Conservation (phyloP, 2,888 invertebrate genomes). For the Malachius bipustulatus region DNA sequence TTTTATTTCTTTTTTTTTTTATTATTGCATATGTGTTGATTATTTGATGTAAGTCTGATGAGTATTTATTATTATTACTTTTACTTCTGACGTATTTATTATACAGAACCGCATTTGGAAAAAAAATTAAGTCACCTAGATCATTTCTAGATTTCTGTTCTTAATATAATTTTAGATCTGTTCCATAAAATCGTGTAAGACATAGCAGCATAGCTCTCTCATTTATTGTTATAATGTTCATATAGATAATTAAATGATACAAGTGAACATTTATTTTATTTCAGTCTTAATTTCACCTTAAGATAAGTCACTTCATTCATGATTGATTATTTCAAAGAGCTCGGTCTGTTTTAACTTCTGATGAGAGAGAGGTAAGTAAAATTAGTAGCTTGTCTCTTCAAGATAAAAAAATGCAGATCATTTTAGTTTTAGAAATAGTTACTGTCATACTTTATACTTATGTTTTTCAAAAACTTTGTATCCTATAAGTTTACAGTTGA, state of each 20-base stretch:
- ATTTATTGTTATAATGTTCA: conserved; percentile 39
- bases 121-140: conserved; percentile 14
- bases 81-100: conserved; percentile 26
- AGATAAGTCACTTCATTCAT: too few relatives aligned
- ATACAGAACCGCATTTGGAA: conserved; percentile 25
- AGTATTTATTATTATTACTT: conserved; percentile 33
- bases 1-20: conserved; percentile 24
- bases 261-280: conserved; percentile 21
- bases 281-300: neutral
- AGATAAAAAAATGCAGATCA: too few relatives aligned
- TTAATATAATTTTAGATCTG: conserved; percentile 34
- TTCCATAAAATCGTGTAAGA: conserved; percentile 32
- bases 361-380: too few relatives aligned
- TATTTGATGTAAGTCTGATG: conserved; percentile 34
- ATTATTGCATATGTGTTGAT: conserved; percentile 28
- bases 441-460: too few relatives aligned
- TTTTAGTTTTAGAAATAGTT: too few relatives aligned
- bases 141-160: conserved; percentile 19
- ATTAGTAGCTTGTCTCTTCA: too few relatives aligned
- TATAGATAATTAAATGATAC: conserved; percentile 37
- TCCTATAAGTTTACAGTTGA: too few relatives aligned
- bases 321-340: too few relatives aligned
- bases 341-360: too few relatives aligned
- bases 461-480: too few relatives aligned
- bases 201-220: conserved; percentile 38